phyloP scores from a whole-genome alignment of 2,113 vertebrate species.

The Poeciliopsis prolifica region DNA sequence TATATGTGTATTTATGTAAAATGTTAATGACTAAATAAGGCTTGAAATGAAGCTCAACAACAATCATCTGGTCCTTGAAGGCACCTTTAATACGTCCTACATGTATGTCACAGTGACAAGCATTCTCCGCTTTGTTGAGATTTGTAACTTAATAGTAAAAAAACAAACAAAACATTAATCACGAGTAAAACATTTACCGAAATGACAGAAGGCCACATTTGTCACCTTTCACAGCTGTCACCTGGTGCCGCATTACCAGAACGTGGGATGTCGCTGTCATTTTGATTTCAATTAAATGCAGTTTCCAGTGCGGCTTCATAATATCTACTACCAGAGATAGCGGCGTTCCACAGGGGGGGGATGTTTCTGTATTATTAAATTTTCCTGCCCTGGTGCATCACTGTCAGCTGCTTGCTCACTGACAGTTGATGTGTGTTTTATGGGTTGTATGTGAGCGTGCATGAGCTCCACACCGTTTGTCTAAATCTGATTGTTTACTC shows the following conservation, averaged over 20 bases:
- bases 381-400: conserved; percentile 17
- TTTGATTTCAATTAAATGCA: conserved; percentile 19
- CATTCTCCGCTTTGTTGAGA: background rate
- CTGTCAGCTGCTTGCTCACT: conserved; percentile 9
- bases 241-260: background rate
- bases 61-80: background rate
- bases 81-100: too few species aligned
- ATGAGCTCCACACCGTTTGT: too few species aligned
- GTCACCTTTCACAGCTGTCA: conserved; percentile 19
- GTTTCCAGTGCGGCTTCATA: conserved; percentile 13
- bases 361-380: background rate
- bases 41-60: background rate
- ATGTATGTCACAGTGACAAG: background rate
- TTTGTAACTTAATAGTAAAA: background rate
- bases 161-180: too few species aligned
- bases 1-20: too few species aligned
- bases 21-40: background rate
- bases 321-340: conserved; percentile 15
- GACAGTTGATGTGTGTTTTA: background rate
- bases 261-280: background rate
- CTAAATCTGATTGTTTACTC: too few species aligned
- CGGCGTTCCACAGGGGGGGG: background rate
- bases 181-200: background rate
- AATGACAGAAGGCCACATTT: background rate
- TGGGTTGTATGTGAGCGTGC: too few species aligned